Conservation (phyloP, 2,113 vertebrate genomes). For the Laterallus jamaicensis region DNA sequence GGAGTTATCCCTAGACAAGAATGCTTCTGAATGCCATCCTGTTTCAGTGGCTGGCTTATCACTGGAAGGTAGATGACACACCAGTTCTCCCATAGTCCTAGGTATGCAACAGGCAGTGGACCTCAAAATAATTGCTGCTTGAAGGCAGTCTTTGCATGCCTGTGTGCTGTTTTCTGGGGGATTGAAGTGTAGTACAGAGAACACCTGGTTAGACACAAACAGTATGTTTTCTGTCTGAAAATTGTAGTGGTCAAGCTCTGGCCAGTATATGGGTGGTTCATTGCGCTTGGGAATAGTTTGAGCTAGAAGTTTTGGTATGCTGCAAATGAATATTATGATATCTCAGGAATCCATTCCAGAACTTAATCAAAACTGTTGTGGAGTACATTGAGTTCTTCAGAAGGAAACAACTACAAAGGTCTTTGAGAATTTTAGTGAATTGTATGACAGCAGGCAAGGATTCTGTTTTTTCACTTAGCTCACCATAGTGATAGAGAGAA, state of each 20-base stretch:
- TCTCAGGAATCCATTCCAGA: not conserved
- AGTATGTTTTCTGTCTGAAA: not conserved
- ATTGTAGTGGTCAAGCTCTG: not conserved
- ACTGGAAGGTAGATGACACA: not conserved
- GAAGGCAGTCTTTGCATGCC: not conserved
- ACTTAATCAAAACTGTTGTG: not conserved
- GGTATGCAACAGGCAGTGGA: not conserved
- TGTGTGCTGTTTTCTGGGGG: fast-evolving
- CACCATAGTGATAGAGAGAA: not conserved
- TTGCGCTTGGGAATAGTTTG: not conserved
- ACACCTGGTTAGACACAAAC: not conserved
- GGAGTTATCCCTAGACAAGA: not conserved
- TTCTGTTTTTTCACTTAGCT: not conserved
- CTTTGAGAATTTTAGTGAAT: not conserved
- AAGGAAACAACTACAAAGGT: not conserved
- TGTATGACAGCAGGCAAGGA: not conserved
- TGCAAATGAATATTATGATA: not conserved
- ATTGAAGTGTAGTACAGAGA: not conserved
- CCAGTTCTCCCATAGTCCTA: not conserved
- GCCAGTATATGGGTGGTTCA: not conserved
- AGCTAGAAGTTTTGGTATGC: not conserved
- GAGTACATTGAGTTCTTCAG: not conserved
- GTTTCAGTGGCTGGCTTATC: not conserved
- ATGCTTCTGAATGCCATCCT: not conserved
- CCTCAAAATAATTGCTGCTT: not conserved